Evolutionary conservation across 2,797 vertebrate genomes (phyloP), one percentile per base, ranked within the genome.

Genomic region (Semotilus atromaculatus): DNA sequence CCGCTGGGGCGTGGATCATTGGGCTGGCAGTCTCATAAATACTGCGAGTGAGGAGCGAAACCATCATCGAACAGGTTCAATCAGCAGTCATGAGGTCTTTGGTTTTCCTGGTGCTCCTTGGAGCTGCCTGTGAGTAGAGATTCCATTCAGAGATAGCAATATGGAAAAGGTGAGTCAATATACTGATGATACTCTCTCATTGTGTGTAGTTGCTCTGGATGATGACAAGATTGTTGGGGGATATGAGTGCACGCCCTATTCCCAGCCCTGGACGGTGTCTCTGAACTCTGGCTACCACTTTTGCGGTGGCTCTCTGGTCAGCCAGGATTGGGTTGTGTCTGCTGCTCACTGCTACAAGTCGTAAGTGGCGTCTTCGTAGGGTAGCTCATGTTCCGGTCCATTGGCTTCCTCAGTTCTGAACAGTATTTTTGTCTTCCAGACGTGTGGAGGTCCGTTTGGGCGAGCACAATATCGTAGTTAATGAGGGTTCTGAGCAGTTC

Each of bases 361-460:
- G 91, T 93, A 88, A 89, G 93, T 90, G 19, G 51, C 2, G 7
- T 38, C 43, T 14, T 64, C 5, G n/a, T 40, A 43, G 0, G 45
- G 1, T 26, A 74, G 51, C 48, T 36, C 1, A 40, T 19, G 40
- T 26, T 36, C 29, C 7, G 1, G 4, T 13, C 14, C 60, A 77
- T 70, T 81, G 74, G 55, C 70, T 89, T 87, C 51, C 40, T 62
- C 5, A 26, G 26, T 34, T 45, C 18, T 51, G 19, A 83, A 62
- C 18, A 23, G 9, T 6, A 3, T 70, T 66, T 6, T 70, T 11
- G 58, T 36, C 71, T 76, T 53, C 4, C 81, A 97, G 96, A 67
- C 93, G 91, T 31, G 53, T 97, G 26, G 91, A 96, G 89, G 94
- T 97, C 53, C 94, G 94, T 92, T 86, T 97, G 0, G 96, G 96